Evolutionary conservation across 1,140 invertebrate species (phyloP).

Genomic region (Drepana arcuata): DNA sequence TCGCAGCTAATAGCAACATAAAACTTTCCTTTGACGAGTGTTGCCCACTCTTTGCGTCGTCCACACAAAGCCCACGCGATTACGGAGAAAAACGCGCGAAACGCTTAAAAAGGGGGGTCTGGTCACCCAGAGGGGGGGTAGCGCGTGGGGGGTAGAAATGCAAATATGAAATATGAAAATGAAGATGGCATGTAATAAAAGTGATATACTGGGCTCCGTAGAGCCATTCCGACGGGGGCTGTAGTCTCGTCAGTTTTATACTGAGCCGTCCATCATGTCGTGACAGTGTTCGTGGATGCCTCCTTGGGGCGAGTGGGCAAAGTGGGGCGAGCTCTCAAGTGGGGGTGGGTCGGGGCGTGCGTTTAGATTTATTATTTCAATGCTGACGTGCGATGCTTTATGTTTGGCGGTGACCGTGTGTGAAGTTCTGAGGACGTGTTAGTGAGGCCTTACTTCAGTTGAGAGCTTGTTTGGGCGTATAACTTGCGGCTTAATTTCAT

Average conservation of each 20-base stretch:
- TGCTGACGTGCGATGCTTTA: conserved; percentile 41
- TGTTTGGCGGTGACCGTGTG: conserved; percentile 4
- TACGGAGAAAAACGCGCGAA: conserved; percentile 58
- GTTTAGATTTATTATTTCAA: conserved; percentile 54
- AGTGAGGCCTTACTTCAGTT: too few species aligned
- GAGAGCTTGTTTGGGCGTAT: too few species aligned
- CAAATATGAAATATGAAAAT: conserved; percentile 75
- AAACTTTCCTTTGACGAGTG: conserved; percentile 19
- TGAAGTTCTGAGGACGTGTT: too few species aligned
- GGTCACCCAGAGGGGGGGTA: too few species aligned
- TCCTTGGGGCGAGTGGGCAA: conserved; percentile 27
- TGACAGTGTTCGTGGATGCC: conserved; percentile 60
- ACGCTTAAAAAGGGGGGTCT: conserved; percentile 30
- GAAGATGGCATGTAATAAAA: conserved; percentile 75
- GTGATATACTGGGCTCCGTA: conserved; percentile 73
- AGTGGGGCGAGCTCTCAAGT: conserved; percentile 12
- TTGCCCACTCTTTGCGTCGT: conserved; percentile 18
- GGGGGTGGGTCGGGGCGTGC: conserved; percentile 14
- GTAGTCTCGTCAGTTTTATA: conserved; percentile 72
- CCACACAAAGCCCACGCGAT: conserved; percentile 40
- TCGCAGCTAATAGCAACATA: conserved; percentile 6
- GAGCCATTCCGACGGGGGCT: conserved; percentile 65
- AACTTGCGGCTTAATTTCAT: too few species aligned
- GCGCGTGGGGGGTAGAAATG: conserved; percentile 46
- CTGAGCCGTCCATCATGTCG: conserved; percentile 62